These are phyloP conservation scores for Chelonoidis abingdonii DNA, from an alignment of 2,113 vertebrate species.

Conservation along the genomic window DNA sequence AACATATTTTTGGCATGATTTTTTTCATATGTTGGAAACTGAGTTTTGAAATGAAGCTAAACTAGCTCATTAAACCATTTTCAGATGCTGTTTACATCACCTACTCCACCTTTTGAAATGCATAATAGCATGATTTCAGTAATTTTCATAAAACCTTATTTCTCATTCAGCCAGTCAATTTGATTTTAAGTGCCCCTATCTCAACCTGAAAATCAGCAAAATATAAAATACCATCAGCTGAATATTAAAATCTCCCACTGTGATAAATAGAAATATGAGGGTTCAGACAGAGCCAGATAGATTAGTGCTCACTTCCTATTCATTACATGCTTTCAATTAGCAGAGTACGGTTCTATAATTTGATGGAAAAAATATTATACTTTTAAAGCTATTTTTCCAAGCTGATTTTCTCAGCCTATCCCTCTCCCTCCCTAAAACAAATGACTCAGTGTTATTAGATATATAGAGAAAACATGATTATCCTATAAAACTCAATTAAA, in stretches of 20 bases:
- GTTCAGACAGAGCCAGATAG: constrained; percentile 66
- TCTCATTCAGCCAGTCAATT: constrained; percentile 50
- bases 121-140: constrained; percentile 60
- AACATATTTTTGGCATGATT: constrained; percentile 7
- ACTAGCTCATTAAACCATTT: constrained; percentile 53
- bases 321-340: constrained; percentile 65
- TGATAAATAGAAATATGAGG: constrained; percentile 71
- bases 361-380: constrained; percentile 4
- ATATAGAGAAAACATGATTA: constrained; percentile 11
- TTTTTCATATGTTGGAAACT: not conserved
- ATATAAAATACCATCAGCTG: constrained; percentile 67
- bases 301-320: constrained; percentile 60
- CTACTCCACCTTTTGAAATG: constrained; percentile 7
- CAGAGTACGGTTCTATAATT: constrained; percentile 45
- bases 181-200: constrained; percentile 69
- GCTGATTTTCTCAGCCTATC: constrained; percentile 1
- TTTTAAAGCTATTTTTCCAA: constrained; percentile 43
- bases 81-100: constrained; percentile 26
- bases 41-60: constrained; percentile 17
- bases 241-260: constrained; percentile 76
- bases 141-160: constrained; percentile 63
- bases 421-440: constrained; percentile 11
- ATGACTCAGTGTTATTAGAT: not conserved
- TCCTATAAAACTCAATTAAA: not conserved
- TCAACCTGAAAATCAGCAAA: constrained; percentile 70